Percentiles rank a stretch among this genome's conserved stretches.
phyloP scores from a whole-genome alignment of 2,797 vertebrate species.

The Sebastes iracundus region DNA sequence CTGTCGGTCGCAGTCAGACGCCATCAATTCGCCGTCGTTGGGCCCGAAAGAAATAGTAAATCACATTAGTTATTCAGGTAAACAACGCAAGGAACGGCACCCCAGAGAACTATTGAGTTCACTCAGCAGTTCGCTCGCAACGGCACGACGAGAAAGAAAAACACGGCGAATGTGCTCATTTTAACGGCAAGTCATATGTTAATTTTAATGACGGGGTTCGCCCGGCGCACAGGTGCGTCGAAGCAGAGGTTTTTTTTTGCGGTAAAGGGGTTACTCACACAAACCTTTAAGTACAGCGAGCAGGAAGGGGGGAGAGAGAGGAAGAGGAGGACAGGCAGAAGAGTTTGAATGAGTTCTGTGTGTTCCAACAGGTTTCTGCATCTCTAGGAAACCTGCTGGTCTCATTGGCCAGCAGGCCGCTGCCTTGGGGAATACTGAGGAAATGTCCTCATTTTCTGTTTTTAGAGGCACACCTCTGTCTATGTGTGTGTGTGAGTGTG shows the following conservation, averaged over 20 bases:
- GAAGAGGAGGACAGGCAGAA: slow-evolving; percentile 47
- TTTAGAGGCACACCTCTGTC: slow-evolving; percentile 40
- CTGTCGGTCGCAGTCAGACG: slow-evolving; percentile 60
- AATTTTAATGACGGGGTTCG: slow-evolving; percentile 60
- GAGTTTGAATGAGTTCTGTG: slow-evolving; percentile 57
- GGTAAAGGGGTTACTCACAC: slow-evolving; percentile 30
- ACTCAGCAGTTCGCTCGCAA: slow-evolving; percentile 24
- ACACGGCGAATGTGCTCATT: slow-evolving; percentile 48
- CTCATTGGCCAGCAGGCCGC: slow-evolving; percentile 35
- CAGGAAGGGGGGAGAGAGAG: background rate
- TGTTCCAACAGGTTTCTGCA: slow-evolving; percentile 59
- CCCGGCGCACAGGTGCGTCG: slow-evolving; percentile 56
- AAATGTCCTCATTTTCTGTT: slow-evolving; percentile 76
- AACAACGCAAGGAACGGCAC: slow-evolving; percentile 55
- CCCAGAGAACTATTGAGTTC: slow-evolving; percentile 55
- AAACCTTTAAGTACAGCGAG: slow-evolving; percentile 4
- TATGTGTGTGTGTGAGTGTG: background rate
- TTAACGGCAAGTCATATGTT: slow-evolving; percentile 55
- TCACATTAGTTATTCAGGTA: slow-evolving; percentile 65
- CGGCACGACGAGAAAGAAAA: slow-evolving; percentile 57
- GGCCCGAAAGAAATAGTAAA: slow-evolving; percentile 60
- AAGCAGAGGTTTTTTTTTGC: slow-evolving; percentile 7
- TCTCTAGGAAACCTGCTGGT: slow-evolving; percentile 47
- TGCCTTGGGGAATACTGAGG: slow-evolving; percentile 50
- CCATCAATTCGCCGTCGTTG: slow-evolving; percentile 61